These are phyloP conservation scores for Micromussa lordhowensis DNA, from an alignment of 92 coral and sea anemone species.

Conservation along the genomic window DNA sequence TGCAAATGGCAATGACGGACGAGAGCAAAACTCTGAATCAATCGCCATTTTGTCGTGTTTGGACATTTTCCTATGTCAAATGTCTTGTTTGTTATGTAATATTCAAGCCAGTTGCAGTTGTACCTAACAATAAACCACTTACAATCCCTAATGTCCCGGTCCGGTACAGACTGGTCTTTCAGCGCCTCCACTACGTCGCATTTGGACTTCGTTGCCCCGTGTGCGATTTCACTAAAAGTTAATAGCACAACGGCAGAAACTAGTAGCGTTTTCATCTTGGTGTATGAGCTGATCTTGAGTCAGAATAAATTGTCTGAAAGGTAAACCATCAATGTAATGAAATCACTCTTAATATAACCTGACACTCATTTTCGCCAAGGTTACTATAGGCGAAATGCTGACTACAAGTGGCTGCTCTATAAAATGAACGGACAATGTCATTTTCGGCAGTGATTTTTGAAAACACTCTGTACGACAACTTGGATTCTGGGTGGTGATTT, in stretches of 20 bases:
- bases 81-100: neutral
- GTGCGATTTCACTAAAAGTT: neutral
- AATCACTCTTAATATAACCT: neutral
- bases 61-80: neutral
- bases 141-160: slow-evolving; percentile 37
- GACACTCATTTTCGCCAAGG: neutral
- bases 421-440: no score
- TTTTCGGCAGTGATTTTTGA: no score
- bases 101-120: neutral
- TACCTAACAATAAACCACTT: neutral
- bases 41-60: no score
- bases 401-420: no score
- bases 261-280: slow-evolving; percentile 14
- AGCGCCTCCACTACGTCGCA: slow-evolving; percentile 34
- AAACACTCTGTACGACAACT: no score
- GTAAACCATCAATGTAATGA: neutral
- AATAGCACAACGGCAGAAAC: slow-evolving; percentile 5
- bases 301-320: slow-evolving; percentile 2
- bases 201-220: slow-evolving; percentile 33
- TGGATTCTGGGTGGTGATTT: no score
- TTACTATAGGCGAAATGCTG: neutral
- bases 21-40: no score
- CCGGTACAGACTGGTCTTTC: slow-evolving; percentile 24
- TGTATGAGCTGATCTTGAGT: neutral
- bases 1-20: no score